phyloP scores from a whole-genome alignment of 2,888 invertebrate species.

The Disparrhopalites patrizii region DNA sequence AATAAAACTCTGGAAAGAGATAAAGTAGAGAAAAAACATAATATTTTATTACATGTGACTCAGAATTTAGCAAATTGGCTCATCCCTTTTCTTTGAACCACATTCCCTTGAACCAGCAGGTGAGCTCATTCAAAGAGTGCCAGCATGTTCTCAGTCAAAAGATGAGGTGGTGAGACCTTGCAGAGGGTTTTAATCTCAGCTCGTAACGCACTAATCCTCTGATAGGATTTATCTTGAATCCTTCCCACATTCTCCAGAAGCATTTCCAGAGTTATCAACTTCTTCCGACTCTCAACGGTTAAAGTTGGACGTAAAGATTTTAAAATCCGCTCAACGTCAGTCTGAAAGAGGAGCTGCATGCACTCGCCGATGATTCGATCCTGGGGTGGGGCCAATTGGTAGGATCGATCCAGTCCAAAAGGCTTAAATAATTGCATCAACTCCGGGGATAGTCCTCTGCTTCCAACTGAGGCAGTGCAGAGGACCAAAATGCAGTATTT shows the following conservation, averaged over 20 bases:
- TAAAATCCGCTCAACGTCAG: too few species aligned
- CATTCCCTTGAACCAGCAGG: too few species aligned
- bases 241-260: background rate
- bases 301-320: too few species aligned
- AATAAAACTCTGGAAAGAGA: too few species aligned
- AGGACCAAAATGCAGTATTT: conserved; percentile 3
- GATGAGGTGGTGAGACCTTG: background rate
- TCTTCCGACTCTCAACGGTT: too few species aligned
- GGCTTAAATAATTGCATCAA: background rate
- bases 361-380: background rate
- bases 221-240: background rate
- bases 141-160: background rate
- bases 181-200: background rate
- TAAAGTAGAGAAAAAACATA: too few species aligned
- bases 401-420: background rate
- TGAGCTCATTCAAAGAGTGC: background rate
- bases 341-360: too few species aligned
- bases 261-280: background rate
- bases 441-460: background rate
- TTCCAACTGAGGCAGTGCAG: background rate
- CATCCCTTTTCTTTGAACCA: too few species aligned
- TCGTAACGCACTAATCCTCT: background rate
- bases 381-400: background rate
- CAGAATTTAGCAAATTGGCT: too few species aligned
- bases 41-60: too few species aligned